Evolutionary conservation across 2,113 vertebrate species (phyloP).

Genomic region (Chelonoidis abingdonii): DNA sequence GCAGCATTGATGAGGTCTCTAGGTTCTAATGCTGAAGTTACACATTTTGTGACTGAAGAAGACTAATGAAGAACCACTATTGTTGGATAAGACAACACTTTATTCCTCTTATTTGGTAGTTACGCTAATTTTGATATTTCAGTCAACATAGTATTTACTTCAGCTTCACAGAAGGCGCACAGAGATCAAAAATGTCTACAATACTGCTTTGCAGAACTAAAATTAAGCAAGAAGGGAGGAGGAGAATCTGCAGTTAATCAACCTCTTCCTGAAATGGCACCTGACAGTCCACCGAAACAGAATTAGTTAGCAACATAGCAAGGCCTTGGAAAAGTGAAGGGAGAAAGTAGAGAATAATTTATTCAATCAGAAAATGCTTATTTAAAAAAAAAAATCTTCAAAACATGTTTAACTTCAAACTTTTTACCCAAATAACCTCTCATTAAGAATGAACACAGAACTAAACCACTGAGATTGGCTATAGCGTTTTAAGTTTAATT

Average conservation of each 20-base stretch:
- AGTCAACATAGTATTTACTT: constrained; percentile 18
- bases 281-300: not conserved
- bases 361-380: not conserved
- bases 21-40: constrained; percentile 21
- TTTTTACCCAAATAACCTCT: not conserved
- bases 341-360: not conserved
- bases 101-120: not conserved
- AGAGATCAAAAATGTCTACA: not conserved
- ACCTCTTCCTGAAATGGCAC: not conserved
- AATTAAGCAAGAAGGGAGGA: constrained; percentile 22
- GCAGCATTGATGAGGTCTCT: not conserved
- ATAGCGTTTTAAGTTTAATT: constrained; percentile 53
- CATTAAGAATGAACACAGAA: not conserved
- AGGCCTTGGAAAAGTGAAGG: not conserved
- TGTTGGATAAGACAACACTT: not conserved
- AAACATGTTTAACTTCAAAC: not conserved
- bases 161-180: not conserved
- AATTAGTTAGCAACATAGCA: constrained; percentile 14
- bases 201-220: not conserved
- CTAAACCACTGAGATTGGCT: not conserved
- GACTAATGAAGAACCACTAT: not conserved
- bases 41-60: not conserved
- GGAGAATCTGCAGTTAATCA: not conserved
- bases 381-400: not conserved
- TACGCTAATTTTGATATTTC: constrained; percentile 11